These are phyloP conservation scores for Penaeus vannamei DNA, from an alignment of 1,140 invertebrate genomes.

Conservation along the genomic window DNA sequence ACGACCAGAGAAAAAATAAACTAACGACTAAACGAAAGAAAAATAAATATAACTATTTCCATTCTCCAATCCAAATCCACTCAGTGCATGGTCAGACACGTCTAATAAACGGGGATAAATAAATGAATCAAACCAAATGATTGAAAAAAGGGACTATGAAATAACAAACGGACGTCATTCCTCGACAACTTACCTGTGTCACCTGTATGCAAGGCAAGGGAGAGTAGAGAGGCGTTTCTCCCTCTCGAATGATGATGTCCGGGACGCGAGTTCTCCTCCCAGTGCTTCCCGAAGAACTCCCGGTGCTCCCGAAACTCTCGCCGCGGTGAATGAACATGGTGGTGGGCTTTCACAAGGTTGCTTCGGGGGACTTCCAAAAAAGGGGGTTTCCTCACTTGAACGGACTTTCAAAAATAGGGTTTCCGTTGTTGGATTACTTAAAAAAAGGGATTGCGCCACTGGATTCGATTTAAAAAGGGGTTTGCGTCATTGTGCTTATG, in stretches of 20 bases:
- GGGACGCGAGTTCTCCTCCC: slow-evolving; percentile 53
- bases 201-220: slow-evolving; percentile 67
- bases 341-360: too few relatives aligned
- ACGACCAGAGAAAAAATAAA: too few relatives aligned
- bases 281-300: not conserved
- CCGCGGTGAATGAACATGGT: slow-evolving; percentile 67
- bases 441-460: not conserved
- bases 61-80: too few relatives aligned
- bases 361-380: not conserved
- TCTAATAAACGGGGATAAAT: too few relatives aligned
- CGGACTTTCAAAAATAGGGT: not conserved
- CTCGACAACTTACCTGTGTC: slow-evolving; percentile 55
- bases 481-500: too few relatives aligned
- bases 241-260: slow-evolving; percentile 64
- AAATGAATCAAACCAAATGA: too few relatives aligned
- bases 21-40: too few relatives aligned
- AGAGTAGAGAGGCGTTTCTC: slow-evolving; percentile 52
- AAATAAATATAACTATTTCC: too few relatives aligned
- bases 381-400: not conserved
- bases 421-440: not conserved
- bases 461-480: not conserved
- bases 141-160: too few relatives aligned
- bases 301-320: slow-evolving; percentile 64
- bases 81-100: too few relatives aligned
- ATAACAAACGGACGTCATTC: too few relatives aligned